Evolutionary conservation across 2,797 vertebrate species (phyloP), one percentile per base, ranked within the genome.

Genomic region (Myoxocephalus aenaeus): DNA sequence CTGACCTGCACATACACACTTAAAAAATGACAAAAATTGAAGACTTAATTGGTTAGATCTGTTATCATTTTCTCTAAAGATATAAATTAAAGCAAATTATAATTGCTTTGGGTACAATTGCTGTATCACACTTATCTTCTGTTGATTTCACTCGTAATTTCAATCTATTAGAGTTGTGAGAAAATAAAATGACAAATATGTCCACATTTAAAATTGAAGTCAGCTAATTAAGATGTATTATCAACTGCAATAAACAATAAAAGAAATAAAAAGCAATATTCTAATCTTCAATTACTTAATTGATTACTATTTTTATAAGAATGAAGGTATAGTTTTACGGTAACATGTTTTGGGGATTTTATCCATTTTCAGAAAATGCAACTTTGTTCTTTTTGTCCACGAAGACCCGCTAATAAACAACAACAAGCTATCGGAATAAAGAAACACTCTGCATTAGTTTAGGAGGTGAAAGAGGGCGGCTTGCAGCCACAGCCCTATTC

Each of bases 401-500:
- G 29, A 70, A 72, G 20, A 72, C 25, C 62, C 53, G 59, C 79
- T 82, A 77, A 86, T 71, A 56, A 86, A 75, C 20, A 58, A 38
- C 57, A 88, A 86, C 59, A 81, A 73, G 58, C 77, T 58, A 65
- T 48, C 29, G 75, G 72, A 62, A 67, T n/a, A 79, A 84, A 86
- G 54, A 36, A 64, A 51, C 65, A 72, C 66, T 73, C 34, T 68
- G 70, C 40, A 68, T 77, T 70, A 64, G 77, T 83, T 81, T 46
- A 38, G 22, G 34, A 22, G 51, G 20, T 83, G 86, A 90, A 90
- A 80, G 73, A 73, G 61, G 77, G 58, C 68, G 70, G 82, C 85
- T 62, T 81, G 74, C 68, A 82, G 68, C 78, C 75, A 73, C 79
- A 73, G 72, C 51, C 70, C 59, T 51, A 78, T 89, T 90, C 80